These are phyloP conservation scores for Kryphioiulus occultus DNA, from an alignment of 2,888 invertebrate species.

Conservation along the genomic window DNA sequence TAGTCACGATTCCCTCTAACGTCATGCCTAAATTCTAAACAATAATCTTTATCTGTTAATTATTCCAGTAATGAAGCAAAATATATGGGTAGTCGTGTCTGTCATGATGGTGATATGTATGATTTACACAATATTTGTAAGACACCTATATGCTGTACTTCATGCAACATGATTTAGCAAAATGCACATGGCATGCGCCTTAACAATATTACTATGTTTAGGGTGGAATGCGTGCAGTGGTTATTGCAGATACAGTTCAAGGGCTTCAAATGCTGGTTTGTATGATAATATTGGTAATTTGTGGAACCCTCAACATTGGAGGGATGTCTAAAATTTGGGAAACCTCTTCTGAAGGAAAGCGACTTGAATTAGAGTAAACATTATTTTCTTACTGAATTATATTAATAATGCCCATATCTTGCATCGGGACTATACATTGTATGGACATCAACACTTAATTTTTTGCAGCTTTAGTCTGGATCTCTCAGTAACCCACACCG, in stretches of 20 bases:
- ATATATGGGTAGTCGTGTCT: not conserved
- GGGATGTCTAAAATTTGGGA: not conserved
- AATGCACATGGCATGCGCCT: not conserved
- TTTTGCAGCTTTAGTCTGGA: not conserved
- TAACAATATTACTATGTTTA: not conserved
- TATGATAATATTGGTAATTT: not conserved
- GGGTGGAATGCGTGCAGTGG: slow-evolving; percentile 45
- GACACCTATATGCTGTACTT: not conserved
- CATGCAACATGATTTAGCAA: not conserved
- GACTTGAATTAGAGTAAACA: not conserved
- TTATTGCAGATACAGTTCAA: slow-evolving; percentile 13
- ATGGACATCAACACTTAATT: not conserved
- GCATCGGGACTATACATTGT: not conserved
- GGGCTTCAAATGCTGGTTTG: not conserved
- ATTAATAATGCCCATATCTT: too few relatives aligned
- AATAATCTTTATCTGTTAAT: not conserved
- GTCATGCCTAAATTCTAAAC: too few relatives aligned
- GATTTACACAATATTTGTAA: not conserved
- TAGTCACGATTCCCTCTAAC: too few relatives aligned
- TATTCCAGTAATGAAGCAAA: not conserved
- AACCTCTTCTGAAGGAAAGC: not conserved
- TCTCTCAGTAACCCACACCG: not conserved
- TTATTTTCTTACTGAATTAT: not conserved
- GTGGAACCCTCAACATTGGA: slow-evolving; percentile 21
- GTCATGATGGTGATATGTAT: not conserved